Base-by-base conservation (phyloP, 2,113 vertebrate genomes). In the Notarius quadriscutis region DNA sequence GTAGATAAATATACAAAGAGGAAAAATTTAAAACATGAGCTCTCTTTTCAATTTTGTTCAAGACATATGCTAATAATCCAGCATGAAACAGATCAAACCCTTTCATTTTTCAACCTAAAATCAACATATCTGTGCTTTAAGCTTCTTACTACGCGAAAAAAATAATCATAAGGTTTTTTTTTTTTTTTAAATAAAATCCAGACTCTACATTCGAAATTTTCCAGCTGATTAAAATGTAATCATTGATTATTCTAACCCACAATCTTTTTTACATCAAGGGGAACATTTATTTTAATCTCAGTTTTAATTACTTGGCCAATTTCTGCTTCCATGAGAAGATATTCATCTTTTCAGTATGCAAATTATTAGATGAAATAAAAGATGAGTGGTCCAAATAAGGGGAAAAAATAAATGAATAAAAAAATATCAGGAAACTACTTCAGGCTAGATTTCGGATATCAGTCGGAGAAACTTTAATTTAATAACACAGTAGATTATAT, bases 171-270 rank as follows among this genome's bases (percentile, higher is more conserved):
- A 79, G 10, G 7, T 94, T 94, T 94, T 93, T 69, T 94, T 94
- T 93, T 69, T 86, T 67, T 95, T 94, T 94, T 93, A 93, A 93
- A 94, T 93, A 94, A 93, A 94, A 94, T 94, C 93, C 93, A 95
- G 94, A 93, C 95, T 95, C 95, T 94, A 93, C 93, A 93, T 92
- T 94, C 92, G 90, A 93, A 92, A 94, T 94, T 94, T 95, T 93
- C 91, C 91, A 87, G 94, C 93, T 94, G 94, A 95, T 96, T 95
- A 95, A 95, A 95, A 95, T 93, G 93, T 94, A 94, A 95, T 94
- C 92, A 91, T 90, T 93, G 93, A 95, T 95, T 95, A 94, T 94
- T 93, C 93, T 93, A 93, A 94, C 93, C 92, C 94, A 92, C 93
- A 95, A 95, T 95, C 94, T 95, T 93, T 93, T 93, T 92, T 93